Evolutionary conservation across 2,113 vertebrate species (phyloP).

Genomic region (Morphnarchus princeps): DNA sequence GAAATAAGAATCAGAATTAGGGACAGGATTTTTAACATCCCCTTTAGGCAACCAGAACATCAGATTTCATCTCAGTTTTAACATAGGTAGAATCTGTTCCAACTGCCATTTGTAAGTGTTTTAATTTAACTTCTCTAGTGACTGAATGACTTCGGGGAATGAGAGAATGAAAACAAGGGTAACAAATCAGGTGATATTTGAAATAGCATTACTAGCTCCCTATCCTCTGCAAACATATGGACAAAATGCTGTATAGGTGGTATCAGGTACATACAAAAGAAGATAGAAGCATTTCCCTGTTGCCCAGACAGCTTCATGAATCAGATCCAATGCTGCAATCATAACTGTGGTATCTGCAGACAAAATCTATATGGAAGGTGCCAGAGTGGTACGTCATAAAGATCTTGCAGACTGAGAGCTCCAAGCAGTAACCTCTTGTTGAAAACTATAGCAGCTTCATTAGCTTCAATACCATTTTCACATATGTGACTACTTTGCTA

Average conservation of each 20-base stretch:
- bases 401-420: neutral
- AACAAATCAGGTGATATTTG: neutral
- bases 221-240: neutral
- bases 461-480: neutral
- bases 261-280: neutral
- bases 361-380: neutral
- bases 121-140: neutral
- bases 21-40: neutral
- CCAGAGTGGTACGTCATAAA: neutral
- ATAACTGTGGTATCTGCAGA: neutral
- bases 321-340: neutral
- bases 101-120: neutral
- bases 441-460: neutral
- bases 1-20: neutral
- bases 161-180: neutral
- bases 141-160: neutral
- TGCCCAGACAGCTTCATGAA: neutral
- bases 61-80: neutral
- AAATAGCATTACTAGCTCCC: neutral
- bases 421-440: neutral
- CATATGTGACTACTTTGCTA: neutral
- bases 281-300: neutral
- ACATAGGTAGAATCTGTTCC: neutral
- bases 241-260: neutral
- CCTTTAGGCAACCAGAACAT: neutral